A percentile compares a stretch with the other conserved stretches of the same genome.
These are phyloP conservation scores for Astur gentilis DNA, from an alignment of 2,113 vertebrate species.

Conservation along the genomic window DNA sequence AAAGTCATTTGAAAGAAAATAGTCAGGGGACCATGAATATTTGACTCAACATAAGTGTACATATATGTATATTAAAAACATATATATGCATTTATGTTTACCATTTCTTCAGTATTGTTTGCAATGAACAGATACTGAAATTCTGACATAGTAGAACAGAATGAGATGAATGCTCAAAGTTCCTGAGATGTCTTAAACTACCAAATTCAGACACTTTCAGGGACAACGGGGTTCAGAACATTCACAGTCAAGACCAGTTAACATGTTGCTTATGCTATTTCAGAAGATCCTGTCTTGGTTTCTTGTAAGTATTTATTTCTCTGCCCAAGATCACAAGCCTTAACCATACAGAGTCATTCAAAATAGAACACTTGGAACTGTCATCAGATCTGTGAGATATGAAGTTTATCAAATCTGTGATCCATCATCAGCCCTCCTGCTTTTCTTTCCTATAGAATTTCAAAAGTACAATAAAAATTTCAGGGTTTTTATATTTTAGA, in stretches of 20 bases:
- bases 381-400: background rate
- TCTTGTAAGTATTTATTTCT: background rate
- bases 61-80: too few relatives aligned
- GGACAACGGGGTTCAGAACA: background rate
- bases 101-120: background rate
- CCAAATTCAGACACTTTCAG: background rate
- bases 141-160: background rate
- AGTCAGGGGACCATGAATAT: background rate
- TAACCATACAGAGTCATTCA: background rate
- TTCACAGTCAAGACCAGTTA: background rate
- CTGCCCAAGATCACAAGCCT: background rate
- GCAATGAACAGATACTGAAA: background rate
- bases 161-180: background rate
- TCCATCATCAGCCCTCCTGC: background rate
- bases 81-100: background rate
- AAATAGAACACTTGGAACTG: background rate
- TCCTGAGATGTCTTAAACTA: background rate
- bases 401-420: background rate
- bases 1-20: background rate
- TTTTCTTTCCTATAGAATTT: background rate
- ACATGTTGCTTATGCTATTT: background rate
- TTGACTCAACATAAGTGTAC: background rate
- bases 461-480: constrained; percentile 24
- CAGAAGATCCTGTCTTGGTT: background rate
- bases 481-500: background rate